Base-by-base conservation (phyloP, 2,888 invertebrate species). In the Taenaris catops region DNA sequence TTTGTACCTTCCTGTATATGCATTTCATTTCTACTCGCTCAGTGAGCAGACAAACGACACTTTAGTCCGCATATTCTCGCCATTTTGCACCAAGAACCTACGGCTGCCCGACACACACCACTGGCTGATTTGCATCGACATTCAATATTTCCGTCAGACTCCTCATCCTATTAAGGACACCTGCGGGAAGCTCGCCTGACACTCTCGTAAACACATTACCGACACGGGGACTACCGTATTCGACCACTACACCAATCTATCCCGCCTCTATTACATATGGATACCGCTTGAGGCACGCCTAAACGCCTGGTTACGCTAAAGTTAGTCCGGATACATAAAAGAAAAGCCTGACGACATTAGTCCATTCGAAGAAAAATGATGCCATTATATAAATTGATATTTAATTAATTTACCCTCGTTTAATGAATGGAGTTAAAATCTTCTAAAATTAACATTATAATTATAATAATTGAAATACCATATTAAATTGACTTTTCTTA, bases 1-100 rank as follows among this genome's bases (percentile, higher is more conserved):
- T 87, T 88, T 65, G 86, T 81, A 81, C 88, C 81, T 83, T 86
- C 87, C 84, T 89, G 88, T 89, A 90, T 90, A 89, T 89, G 90
- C 90, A 90, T 90, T 81, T 90, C 90, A 90, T 89, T 83, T 81
- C 87, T 81, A 71, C 83, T 75, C 74, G 79, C 80, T 83, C 73
- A 84, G 70, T 71, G 76, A 69, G 71, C 65, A 75, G 71, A 75
- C 74, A 74, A 86, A 74, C 81, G 65, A 78, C 67, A 73, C 66
- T 62, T 69, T 68, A 86, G 74, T 78, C 72, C 70, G 66, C 72
- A 65, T 59, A 61, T 62, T 69, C 64, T 75, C 72, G 76, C 76
- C 84, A 87, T 78, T 78, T 75, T 75, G 76, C 65, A 65, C 62
- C 62, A 55, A 71, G 49, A 59, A 57, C 57, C 53, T 63, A 67